Conservation (phyloP, 2,888 invertebrate species). For the Bembecia ichneumoniformis region DNA sequence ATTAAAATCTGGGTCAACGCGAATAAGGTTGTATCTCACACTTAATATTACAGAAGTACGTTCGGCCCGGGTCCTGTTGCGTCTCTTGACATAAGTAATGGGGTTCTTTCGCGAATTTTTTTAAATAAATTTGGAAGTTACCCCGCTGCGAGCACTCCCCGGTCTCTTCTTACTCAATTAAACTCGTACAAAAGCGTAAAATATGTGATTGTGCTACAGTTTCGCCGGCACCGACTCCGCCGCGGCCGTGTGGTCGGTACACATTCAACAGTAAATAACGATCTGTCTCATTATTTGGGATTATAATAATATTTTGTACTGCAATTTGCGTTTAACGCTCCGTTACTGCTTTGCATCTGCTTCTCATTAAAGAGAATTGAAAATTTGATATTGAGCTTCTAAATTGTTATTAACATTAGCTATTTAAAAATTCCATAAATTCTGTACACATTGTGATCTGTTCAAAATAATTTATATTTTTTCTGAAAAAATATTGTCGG, state of each 20-base stretch:
- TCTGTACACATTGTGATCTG: no score
- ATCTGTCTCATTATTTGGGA: conserved; percentile 59
- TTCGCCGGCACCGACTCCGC: conserved; percentile 35
- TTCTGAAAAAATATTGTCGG: no score
- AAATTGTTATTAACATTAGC: no score
- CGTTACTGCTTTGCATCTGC: no score
- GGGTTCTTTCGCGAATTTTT: conserved; percentile 51
- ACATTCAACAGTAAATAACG: conserved; percentile 54
- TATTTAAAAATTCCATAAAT: no score
- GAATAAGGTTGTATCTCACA: conserved; percentile 64
- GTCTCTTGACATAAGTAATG: conserved; percentile 59
- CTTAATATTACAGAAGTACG: conserved; percentile 58
- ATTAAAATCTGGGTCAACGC: conserved; percentile 63
- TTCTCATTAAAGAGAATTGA: no score
- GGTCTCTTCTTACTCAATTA: conserved; percentile 66
- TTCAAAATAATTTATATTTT: no score
- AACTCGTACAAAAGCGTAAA: conserved; percentile 63
- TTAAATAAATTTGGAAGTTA: conserved; percentile 63
- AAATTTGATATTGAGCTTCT: no score
- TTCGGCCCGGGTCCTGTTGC: conserved; percentile 36
- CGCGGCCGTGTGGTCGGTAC: conserved; percentile 30
- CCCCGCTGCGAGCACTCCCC: conserved; percentile 56
- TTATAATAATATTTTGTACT: conserved; percentile 58
- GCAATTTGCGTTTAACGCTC: conserved; percentile 35
- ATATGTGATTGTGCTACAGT: conserved; percentile 66